Percentiles rank a stretch among this genome's conserved stretches.
These are phyloP conservation scores for Sitta carolinensis DNA, from an alignment of 2,797 vertebrate species.

Conservation along the genomic window DNA sequence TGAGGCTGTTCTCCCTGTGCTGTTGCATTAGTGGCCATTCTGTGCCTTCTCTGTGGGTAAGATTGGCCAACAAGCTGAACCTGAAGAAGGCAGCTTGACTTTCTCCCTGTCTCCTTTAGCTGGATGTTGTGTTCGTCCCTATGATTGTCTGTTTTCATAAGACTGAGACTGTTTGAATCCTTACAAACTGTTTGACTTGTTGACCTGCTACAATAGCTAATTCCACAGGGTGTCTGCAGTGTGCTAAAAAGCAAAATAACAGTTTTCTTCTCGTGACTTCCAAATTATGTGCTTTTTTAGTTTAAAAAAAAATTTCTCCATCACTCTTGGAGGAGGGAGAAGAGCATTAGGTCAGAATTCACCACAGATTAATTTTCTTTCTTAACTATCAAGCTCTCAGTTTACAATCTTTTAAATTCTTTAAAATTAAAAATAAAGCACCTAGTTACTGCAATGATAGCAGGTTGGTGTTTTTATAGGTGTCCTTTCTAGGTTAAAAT, in stretches of 20 bases:
- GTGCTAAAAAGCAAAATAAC: neutral
- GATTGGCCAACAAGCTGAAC: neutral
- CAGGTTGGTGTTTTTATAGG: neutral
- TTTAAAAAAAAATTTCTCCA: neutral
- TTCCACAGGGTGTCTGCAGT: constrained; percentile 10
- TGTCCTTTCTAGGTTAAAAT: constrained; percentile 23
- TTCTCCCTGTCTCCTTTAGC: neutral
- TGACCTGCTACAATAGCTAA: constrained; percentile 36
- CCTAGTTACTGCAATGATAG: neutral
- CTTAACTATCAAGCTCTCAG: neutral
- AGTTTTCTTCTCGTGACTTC: neutral
- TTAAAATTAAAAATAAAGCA: constrained; percentile 5
- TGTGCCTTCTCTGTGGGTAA: neutral
- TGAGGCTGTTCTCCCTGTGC: neutral
- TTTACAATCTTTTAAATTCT: neutral
- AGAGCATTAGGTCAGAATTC: neutral
- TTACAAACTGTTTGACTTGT: constrained; percentile 25
- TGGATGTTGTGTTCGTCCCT: neutral
- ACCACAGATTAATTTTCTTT: constrained; percentile 2
- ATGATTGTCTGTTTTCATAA: neutral
- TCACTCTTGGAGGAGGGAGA: neutral
- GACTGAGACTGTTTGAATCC: neutral
- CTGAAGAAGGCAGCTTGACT: constrained; percentile 2
- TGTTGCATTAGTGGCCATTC: neutral
- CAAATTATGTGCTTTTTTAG: constrained; percentile 9